phyloP scores from a whole-genome alignment of 2,888 invertebrate genomes.

The Tipula confusa region DNA sequence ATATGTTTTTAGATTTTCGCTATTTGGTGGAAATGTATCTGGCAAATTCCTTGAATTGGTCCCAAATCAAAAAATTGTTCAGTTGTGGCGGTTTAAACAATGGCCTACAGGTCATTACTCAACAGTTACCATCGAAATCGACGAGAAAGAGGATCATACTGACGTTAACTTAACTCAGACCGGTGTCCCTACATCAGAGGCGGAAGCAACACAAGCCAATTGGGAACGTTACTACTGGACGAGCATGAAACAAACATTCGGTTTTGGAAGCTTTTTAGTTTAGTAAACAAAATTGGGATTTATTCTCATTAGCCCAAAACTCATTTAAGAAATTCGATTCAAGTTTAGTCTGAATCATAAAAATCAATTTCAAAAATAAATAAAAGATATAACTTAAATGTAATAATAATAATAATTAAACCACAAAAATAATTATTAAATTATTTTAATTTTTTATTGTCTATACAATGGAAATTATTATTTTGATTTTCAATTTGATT shows the following conservation, averaged over 20 bases:
- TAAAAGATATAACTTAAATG: neutral
- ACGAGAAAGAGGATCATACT: slow-evolving; percentile 85
- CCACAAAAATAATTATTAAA: neutral
- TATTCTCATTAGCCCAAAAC: neutral
- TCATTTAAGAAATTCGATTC: slow-evolving; percentile 21
- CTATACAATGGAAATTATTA: no score
- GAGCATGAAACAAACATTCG: slow-evolving; percentile 67
- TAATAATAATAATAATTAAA: neutral
- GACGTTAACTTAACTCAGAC: slow-evolving; percentile 75
- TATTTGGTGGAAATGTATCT: slow-evolving; percentile 88
- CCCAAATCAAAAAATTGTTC: slow-evolving; percentile 76
- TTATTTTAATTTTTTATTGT: no score
- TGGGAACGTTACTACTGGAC: slow-evolving; percentile 96
- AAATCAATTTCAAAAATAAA: neutral
- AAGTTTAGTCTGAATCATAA: neutral
- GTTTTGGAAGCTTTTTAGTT: slow-evolving; percentile 43
- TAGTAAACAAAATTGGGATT: slow-evolving; percentile 29
- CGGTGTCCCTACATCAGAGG: slow-evolving; percentile 77
- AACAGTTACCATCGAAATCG: slow-evolving; percentile 75
- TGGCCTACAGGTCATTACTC: slow-evolving; percentile 94
- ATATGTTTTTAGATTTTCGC: slow-evolving; percentile 63
- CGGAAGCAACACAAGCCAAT: slow-evolving; percentile 74
- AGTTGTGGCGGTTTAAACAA: slow-evolving; percentile 89
- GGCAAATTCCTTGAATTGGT: slow-evolving; percentile 84
- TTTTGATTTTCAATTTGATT: neutral